A percentile compares a stretch with the other conserved stretches of the same genome.
These are phyloP conservation scores for Tenodera sinensis DNA, from an alignment of 2,888 invertebrate species.

Conservation along the genomic window DNA sequence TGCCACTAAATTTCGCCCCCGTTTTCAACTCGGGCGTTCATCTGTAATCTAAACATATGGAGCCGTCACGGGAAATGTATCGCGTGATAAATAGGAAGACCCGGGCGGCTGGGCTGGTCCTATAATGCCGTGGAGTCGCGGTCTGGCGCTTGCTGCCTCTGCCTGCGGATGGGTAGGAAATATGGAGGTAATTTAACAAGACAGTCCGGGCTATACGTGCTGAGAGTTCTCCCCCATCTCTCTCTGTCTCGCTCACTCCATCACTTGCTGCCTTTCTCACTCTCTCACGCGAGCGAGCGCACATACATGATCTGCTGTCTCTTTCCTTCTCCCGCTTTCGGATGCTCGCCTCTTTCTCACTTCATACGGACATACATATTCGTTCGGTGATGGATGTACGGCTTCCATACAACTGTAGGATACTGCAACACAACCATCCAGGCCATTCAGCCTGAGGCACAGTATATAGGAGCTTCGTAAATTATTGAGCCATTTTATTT, in stretches of 20 bases:
- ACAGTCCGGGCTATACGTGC: constrained; percentile 31
- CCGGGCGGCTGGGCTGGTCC: constrained; percentile 12
- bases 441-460: not conserved
- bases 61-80: constrained; percentile 34
- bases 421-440: not conserved
- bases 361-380: not conserved
- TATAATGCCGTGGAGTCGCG: constrained; percentile 5
- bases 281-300: not conserved
- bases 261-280: not conserved
- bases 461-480: not conserved
- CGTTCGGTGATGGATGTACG: not conserved
- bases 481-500: constrained; percentile 15
- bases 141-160: constrained; percentile 1
- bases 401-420: not conserved
- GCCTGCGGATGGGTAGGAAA: constrained; percentile 31
- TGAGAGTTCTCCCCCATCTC: constrained; percentile 28
- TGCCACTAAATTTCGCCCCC: constrained; percentile 40
- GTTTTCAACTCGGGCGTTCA: constrained; percentile 19
- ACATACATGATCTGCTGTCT: not conserved
- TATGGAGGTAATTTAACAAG: constrained; percentile 34
- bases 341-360: not conserved
- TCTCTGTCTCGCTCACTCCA: not conserved
- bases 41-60: constrained; percentile 35
- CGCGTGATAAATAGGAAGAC: constrained; percentile 33
- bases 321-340: not conserved